Percentiles rank a stretch among this genome's conserved stretches.
These are phyloP conservation scores for Cheumatopsyche charites DNA, from an alignment of 1,140 invertebrate species.

Conservation along the genomic window DNA sequence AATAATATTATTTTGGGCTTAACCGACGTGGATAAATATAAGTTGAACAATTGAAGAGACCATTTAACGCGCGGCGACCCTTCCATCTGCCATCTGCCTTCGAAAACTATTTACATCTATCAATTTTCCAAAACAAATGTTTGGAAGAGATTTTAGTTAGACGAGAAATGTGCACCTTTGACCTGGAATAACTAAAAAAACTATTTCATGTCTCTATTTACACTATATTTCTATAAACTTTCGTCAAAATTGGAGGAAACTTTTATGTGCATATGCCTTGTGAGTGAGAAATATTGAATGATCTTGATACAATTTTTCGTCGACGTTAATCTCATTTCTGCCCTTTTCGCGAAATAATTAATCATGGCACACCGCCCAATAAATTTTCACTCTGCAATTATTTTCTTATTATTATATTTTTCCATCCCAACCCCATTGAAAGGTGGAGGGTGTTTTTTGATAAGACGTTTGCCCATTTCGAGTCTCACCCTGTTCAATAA, in stretches of 20 bases:
- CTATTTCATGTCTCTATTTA: no score
- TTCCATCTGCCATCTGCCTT: not conserved
- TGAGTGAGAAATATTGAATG: no score
- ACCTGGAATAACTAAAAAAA: no score
- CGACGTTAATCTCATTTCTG: no score
- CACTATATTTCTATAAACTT: no score
- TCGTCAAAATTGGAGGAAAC: no score
- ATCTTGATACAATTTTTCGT: no score
- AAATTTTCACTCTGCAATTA: constrained; percentile 62
- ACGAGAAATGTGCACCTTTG: no score
- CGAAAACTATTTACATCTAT: no score
- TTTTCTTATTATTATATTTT: constrained; percentile 64
- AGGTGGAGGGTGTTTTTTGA: not conserved
- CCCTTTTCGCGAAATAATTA: constrained; percentile 36
- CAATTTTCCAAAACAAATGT: no score
- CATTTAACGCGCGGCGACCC: constrained; percentile 15
- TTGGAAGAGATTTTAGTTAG: no score
- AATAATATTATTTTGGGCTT: constrained; percentile 46
- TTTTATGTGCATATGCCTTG: no score
- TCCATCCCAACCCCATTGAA: constrained; percentile 15
- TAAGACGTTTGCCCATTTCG: constrained; percentile 39
- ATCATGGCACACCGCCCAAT: constrained; percentile 54
- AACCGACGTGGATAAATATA: constrained; percentile 44
- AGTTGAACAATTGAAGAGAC: constrained; percentile 28
- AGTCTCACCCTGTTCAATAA: constrained; percentile 54